These are phyloP conservation scores for Shinisaurus crocodilurus DNA, from an alignment of 2,113 vertebrate genomes.

Conservation along the genomic window DNA sequence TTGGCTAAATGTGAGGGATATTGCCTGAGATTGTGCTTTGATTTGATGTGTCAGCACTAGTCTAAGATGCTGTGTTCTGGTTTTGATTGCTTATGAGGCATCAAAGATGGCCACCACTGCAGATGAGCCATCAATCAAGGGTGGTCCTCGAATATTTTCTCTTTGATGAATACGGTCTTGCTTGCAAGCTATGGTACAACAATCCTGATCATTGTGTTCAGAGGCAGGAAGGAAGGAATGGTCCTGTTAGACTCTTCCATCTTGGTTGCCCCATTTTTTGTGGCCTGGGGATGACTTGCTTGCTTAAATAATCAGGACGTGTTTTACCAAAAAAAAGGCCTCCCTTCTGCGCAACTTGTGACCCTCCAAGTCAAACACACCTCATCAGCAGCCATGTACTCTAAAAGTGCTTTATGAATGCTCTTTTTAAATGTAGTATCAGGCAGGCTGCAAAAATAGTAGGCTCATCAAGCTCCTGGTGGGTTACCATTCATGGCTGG, in stretches of 20 bases:
- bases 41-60: constrained; percentile 9
- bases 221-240: background rate
- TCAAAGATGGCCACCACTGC: background rate
- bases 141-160: background rate
- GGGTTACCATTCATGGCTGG: background rate
- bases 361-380: background rate
- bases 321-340: background rate
- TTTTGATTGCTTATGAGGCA: constrained; percentile 1
- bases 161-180: background rate
- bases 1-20: constrained; percentile 3
- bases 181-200: background rate
- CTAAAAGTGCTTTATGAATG: background rate
- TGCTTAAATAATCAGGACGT: background rate
- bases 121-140: background rate
- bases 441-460: background rate
- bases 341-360: background rate
- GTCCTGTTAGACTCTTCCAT: background rate
- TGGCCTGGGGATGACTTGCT: background rate
- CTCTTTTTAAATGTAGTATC: background rate
- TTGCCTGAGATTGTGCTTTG: background rate
- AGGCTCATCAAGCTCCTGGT: background rate
- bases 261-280: background rate
- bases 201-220: background rate
- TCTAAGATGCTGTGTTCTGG: background rate
- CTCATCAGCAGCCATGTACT: background rate